Evolutionary conservation across 2,888 invertebrate genomes (phyloP), one percentile per base, ranked within the genome.

Genomic region (Coenonympha glycerion): DNA sequence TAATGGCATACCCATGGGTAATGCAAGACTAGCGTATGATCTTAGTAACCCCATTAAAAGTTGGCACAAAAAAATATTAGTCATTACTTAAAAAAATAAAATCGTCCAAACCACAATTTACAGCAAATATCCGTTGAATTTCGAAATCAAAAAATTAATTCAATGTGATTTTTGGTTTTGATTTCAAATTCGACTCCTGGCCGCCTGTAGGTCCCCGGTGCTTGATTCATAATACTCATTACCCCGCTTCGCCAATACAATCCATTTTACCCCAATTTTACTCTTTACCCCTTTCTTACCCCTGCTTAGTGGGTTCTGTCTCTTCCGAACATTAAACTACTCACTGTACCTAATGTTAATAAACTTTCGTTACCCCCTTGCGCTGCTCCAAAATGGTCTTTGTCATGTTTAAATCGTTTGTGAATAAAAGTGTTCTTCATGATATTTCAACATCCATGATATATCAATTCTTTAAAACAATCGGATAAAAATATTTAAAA

Each of bases 171-270:
- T 33, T 49, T 37, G 21, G 9, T 11, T 52, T 47, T 39, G 40
- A 22, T 48, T 49, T 39, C 48, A 31, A 49, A 41, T 44, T 51
- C 44, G 24, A 41, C 31, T 30, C 21, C 22, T 42, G 39, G 21
- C 47, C n/a, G 49, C 47, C 51, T 48, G 52, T 57, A 57, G 57
- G 57, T 56, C 52, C 49, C 57, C 57, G 58, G 55, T 53, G 60
- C 60, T 60, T 60, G 49, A 49, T 39, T 55, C 55, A 48, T 52
- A 41, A 26, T 52, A 52, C 46, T 55, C 31, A 40, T 49, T 42
- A 52, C 50, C 56, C 48, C 39, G 56, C 58, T 55, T 56, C 46
- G 54, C 58, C 45, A 50, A 49, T 42, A 39, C 31, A n/a, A n/a
- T 47, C 54, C 46, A 8, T 22, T 39, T 40, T 34, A 42, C 50